Base-by-base conservation (phyloP, 2,113 vertebrate genomes). In the Dromas ardeola region DNA sequence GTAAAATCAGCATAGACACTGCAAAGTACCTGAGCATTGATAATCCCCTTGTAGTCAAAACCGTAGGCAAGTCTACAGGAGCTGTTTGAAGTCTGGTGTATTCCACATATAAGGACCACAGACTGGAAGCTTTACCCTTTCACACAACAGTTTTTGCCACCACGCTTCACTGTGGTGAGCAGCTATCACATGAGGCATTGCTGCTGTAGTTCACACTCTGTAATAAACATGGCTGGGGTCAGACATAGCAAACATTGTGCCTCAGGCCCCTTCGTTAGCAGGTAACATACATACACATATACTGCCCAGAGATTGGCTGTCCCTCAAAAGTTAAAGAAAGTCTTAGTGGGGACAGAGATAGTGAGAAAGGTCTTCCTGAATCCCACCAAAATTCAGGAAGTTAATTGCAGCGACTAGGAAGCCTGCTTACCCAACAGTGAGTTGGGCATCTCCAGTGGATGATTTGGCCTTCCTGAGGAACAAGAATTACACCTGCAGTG, bases 201-300 rank as follows among this genome's bases (percentile, higher is more conserved):
- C 17, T 74, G 43, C 8, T 71, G 36, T 17, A 5, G 32, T 7
- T 82, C 34, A 43, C 27, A 7, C 4, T 25, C 50, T 23, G 6
- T 16, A 17, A 52, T 52, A 30, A 52, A 15, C 6, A 1, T 1
- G 10, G 15, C 52, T 72, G 19, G 38, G 34, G 34, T 43, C 47
- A 53, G 63, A 29, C 1, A 0, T 22, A 26, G 30, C 16, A 36
- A 6, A 29, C 5, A 5, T 19, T 5, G 0, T 26, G 32, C 26
- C 52, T 43, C 59, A 43, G n/a, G 27, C 18, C 9, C 43, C 20
- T 36, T 8, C 11, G 9, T 50, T 43, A 47, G 9, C 18, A 43
- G n/a, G 11, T 20, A 72, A 71, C 1, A 1, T 50, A 49, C 30
- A 32, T 7, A 14, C 22, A 47, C 15, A 40, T 6, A 32, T 10